Conservation (phyloP, 1,140 invertebrate genomes). For the Tyrophagus putrescentiae region DNA sequence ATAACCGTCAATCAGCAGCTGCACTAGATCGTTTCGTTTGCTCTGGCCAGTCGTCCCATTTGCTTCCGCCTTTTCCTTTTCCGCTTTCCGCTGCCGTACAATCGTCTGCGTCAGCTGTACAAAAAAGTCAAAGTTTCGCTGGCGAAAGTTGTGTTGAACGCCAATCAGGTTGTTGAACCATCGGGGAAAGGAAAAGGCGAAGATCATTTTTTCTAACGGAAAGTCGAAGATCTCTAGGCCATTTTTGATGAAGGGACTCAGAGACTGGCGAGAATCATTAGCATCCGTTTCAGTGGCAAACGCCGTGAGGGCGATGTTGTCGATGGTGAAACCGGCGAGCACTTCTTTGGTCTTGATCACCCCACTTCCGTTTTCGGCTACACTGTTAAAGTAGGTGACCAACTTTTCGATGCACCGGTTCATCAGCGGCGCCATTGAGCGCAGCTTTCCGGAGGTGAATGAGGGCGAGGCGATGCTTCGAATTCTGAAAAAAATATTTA, state of each 20-base stretch:
- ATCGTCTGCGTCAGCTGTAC: no score
- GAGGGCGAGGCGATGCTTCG: constrained; percentile 41
- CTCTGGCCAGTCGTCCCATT: no score
- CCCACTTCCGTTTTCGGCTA: not conserved
- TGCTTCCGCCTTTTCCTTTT: no score
- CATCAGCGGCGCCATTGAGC: constrained; percentile 33
- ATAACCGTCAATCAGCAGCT: no score
- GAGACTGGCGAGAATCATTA: not conserved
- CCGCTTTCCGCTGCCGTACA: no score
- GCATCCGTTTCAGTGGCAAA: constrained; percentile 17
- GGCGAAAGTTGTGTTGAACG: no score
- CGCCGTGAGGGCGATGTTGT: constrained; percentile 1
- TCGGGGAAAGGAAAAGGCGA: no score
- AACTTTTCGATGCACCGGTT: constrained; percentile 9
- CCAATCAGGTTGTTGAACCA: no score
- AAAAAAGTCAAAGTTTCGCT: no score
- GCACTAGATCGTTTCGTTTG: no score
- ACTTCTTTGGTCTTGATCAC: constrained; percentile 3
- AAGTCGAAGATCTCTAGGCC: not conserved
- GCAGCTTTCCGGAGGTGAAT: constrained; percentile 44
- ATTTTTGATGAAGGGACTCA: not conserved
- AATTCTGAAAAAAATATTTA: no score
- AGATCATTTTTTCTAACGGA: not conserved
- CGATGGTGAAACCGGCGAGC: constrained; percentile 10
- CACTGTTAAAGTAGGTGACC: not conserved